These are phyloP conservation scores for Lumbricus terrestris DNA, from an alignment of 2,888 invertebrate genomes.

Conservation along the genomic window DNA sequence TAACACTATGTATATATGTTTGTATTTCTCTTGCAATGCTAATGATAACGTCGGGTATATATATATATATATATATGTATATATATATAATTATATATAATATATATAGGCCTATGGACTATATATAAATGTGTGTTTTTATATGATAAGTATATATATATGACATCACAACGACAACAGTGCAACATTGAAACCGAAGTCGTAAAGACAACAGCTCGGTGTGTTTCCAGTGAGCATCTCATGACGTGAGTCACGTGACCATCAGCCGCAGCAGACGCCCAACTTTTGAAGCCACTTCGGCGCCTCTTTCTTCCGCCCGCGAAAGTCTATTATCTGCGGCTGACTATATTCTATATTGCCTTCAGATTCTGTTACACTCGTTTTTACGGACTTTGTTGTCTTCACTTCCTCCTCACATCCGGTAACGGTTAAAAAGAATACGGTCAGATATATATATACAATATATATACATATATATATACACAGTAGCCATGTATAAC, in stretches of 20 bases:
- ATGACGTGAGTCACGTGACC: neutral
- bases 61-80: too few species aligned
- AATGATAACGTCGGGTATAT: neutral
- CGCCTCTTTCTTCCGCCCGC: neutral
- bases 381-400: neutral
- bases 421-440: neutral
- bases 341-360: neutral
- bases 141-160: neutral
- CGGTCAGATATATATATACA: neutral
- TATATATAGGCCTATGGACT: too few species aligned
- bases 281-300: neutral
- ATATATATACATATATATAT: neutral
- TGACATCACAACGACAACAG: too few species aligned
- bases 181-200: neutral
- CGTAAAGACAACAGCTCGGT: neutral
- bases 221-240: neutral
- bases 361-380: neutral
- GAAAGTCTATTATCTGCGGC: neutral
- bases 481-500: neutral
- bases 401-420: neutral
- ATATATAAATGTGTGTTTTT: too few species aligned
- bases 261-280: neutral
- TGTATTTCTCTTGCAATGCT: neutral
- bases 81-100: too few species aligned
- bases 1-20: neutral